These are phyloP conservation scores for Pseudococcus longispinus DNA, from an alignment of 2,888 invertebrate genomes.

Conservation along the genomic window DNA sequence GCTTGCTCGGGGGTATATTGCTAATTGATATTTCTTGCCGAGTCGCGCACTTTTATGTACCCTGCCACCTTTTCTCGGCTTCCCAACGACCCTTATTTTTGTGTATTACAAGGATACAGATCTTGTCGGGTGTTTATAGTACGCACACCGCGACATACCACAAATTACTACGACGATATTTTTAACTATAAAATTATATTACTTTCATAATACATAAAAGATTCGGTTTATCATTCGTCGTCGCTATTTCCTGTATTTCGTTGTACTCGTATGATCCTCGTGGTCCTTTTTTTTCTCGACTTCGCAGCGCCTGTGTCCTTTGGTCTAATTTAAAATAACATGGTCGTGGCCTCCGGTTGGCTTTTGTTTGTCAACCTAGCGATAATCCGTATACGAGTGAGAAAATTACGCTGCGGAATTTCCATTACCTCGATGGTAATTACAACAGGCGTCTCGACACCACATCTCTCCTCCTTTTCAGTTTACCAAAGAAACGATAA, in stretches of 20 bases:
- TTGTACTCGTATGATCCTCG: background rate
- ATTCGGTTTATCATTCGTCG: conserved; percentile 37
- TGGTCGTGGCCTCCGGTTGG: conserved; percentile 7
- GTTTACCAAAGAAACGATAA: background rate
- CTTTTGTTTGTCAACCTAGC: background rate
- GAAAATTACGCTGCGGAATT: background rate
- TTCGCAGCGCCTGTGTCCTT: background rate
- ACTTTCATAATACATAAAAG: conserved; percentile 23
- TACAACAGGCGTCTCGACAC: background rate
- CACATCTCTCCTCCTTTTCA: background rate
- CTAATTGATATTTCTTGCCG: conserved; percentile 43
- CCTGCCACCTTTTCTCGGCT: background rate
- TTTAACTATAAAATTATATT: background rate
- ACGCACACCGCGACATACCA: background rate
- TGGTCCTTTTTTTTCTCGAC: background rate
- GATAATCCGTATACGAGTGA: background rate
- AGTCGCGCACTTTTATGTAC: background rate
- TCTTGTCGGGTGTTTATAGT: background rate
- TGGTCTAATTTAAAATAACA: background rate
- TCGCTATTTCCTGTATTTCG: conserved; percentile 12
- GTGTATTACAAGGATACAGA: background rate
- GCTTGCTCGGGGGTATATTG: conserved; percentile 27
- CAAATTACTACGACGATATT: background rate
- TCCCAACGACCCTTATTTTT: conserved; percentile 16
- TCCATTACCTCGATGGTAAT: conserved; percentile 18